Conservation (phyloP, 2,797 vertebrate species). For the Thamnophis elegans region DNA sequence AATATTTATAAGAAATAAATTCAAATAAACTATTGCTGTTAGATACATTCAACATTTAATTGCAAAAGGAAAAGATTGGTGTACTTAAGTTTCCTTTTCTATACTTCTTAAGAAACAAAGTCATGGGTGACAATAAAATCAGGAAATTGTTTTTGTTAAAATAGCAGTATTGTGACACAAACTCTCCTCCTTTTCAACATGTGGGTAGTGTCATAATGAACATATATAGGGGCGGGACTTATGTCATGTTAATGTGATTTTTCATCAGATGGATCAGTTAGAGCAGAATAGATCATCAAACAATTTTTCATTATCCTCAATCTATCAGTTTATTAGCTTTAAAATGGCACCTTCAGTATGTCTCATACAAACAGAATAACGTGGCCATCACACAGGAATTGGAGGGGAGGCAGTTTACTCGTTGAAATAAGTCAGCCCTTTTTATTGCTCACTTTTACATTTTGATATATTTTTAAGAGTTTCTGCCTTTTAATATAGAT, state of each 20-base stretch:
- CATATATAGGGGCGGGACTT: background rate
- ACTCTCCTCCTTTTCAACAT: background rate
- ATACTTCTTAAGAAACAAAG: background rate
- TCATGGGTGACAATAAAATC: background rate
- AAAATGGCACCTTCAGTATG: background rate
- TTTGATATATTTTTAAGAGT: background rate
- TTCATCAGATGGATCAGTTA: background rate
- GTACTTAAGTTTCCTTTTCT: background rate
- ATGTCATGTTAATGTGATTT: background rate
- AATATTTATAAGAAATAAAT: background rate
- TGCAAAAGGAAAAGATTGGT: background rate
- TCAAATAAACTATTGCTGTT: background rate
- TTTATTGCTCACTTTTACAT: background rate
- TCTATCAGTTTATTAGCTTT: background rate
- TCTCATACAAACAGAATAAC: background rate
- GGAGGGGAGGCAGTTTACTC: background rate
- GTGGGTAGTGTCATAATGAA: background rate
- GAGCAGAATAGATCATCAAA: background rate
- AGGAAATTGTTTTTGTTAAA: background rate
- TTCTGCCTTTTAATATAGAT: background rate
- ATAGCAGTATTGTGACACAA: background rate
- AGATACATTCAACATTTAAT: background rate
- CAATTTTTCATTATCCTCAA: background rate
- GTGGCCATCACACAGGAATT: background rate
- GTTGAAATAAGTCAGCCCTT: too few relatives aligned